Base-by-base conservation (phyloP, 2,888 invertebrate genomes). In the Nephrocerus scutellatus region DNA sequence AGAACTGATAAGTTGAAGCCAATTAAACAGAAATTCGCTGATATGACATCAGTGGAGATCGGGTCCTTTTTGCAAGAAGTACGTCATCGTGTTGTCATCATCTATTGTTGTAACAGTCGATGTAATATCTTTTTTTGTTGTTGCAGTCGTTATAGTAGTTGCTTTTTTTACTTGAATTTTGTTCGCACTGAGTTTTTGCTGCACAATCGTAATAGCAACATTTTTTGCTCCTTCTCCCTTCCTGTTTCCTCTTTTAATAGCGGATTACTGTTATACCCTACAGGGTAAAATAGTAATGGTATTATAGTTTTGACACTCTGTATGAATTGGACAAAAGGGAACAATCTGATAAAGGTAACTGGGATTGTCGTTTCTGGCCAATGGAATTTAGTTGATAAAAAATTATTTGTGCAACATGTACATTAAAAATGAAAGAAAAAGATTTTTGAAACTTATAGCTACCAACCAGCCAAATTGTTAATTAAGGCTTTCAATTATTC, bases 21-120 rank as follows among this genome's bases (percentile, higher is more conserved):
- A 38, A 87, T 88, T n/a, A 91, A 89, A 60, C 82, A 82, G 37
- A 81, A 85, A 56, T 93, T 91, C 68, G 84, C 86, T 8, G 79
- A 82, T 56, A 73, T 90, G 55, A 91, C 87, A 22, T 74, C 80
- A 34, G 70, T 74, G 0, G 82, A 90, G 63, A 89, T 91, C 46
- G 49, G 54, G 5, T 42, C 46, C 6, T 68, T 69, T 48, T 60
- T 60, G 44, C 44, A 52, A 32, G 66, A 69, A 58, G 68, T 68
- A 55, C 51, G 55, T 55, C 45, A 20, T 19, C 14, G 34, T 19
- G 15, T 39, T 22, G 18, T 25, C 18, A 30, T 34, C 26, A 14
- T 26, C 23, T 28, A 36, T 29, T 36, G 26, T 26, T 29, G 16
- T 36, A 29, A 36, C 29, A 13, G 21, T 22, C 28, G 23, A 13